Conservation (phyloP, 2,888 invertebrate species). For the Campoplex capitator region DNA sequence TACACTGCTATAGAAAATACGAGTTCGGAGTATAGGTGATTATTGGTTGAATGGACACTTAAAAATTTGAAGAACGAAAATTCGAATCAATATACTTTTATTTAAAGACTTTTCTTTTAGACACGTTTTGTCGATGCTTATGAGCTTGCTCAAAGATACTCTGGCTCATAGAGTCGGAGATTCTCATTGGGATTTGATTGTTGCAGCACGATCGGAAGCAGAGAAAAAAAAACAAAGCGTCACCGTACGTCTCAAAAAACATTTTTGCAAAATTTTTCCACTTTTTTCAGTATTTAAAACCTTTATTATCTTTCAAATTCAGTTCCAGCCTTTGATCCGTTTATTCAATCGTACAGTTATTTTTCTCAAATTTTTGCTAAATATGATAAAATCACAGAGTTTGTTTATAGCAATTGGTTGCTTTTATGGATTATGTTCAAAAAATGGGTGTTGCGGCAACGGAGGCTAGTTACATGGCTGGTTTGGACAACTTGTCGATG, state of each 20-base stretch:
- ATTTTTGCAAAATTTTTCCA: neutral
- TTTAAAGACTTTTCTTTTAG: conserved; percentile 70
- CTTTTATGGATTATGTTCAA: conserved; percentile 80
- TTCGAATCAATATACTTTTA: conserved; percentile 17
- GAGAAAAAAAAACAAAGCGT: conserved; percentile 78
- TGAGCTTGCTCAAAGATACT: conserved; percentile 78
- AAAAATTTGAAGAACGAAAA: conserved; percentile 7
- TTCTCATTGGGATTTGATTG: conserved; percentile 79
- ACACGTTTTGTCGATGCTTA: conserved; percentile 75
- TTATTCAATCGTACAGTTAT: neutral
- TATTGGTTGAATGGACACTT: neutral
- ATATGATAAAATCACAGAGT: neutral
- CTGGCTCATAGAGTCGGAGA: conserved; percentile 75
- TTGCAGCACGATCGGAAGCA: conserved; percentile 76
- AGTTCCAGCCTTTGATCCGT: too few relatives aligned
- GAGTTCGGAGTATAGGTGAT: conserved; percentile 81
- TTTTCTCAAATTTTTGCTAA: too few relatives aligned
- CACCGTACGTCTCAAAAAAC: conserved; percentile 69
- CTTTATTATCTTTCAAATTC: too few relatives aligned
- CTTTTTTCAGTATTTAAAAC: neutral
- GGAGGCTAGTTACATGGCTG: conserved; percentile 79
- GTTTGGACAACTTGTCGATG: conserved; percentile 81
- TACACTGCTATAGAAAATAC: conserved; percentile 79
- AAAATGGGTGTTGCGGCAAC: conserved; percentile 81
- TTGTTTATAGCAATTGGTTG: conserved; percentile 76